Percentiles rank a stretch among this genome's conserved stretches.
Conservation (phyloP, 2,888 invertebrate species). For the Ptilodon capucinus region DNA sequence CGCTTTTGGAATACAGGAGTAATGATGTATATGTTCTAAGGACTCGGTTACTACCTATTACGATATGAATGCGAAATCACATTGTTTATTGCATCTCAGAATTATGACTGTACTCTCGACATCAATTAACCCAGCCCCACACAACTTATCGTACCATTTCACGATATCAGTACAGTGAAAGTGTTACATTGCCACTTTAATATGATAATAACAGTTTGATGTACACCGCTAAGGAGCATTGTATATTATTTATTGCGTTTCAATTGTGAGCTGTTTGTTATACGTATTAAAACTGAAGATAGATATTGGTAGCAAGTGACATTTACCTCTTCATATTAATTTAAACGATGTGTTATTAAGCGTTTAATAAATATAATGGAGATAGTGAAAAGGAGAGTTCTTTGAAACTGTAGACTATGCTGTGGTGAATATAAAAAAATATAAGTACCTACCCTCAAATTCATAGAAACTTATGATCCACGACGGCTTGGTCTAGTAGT, state of each 20-base stretch:
- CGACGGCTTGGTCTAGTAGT: too few relatives aligned
- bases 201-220: neutral
- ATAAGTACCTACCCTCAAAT: too few relatives aligned
- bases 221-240: neutral
- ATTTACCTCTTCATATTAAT: neutral
- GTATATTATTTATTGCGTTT: neutral
- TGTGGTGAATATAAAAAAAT: too few relatives aligned
- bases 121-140: neutral
- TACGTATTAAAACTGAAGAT: neutral
- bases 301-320: neutral
- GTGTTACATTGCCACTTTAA: neutral
- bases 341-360: neutral
- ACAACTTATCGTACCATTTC: neutral
- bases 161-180: neutral
- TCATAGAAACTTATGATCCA: too few relatives aligned
- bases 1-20: too few relatives aligned
- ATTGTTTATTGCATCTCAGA: neutral
- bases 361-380: neutral
- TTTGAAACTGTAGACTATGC: too few relatives aligned
- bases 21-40: conserved; percentile 17
- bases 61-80: neutral
- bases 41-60: too few relatives aligned
- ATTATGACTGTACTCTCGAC: neutral
- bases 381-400: neutral
- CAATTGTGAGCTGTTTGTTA: neutral